Conservation (phyloP, 2,888 invertebrate genomes). For the Thelaira solivaga region DNA sequence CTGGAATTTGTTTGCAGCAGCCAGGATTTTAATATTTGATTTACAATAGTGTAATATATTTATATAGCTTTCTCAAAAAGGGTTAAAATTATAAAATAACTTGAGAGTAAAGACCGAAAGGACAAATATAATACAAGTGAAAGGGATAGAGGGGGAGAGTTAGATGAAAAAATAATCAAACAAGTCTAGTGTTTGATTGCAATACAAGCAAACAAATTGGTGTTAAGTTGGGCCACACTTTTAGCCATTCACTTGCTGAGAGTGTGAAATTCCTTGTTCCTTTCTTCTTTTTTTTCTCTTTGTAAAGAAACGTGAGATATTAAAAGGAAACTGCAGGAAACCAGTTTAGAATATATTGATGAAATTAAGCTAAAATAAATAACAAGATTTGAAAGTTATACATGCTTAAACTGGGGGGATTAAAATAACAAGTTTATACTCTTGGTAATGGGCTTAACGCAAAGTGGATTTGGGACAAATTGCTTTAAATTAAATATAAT, state of each 20-base stretch:
- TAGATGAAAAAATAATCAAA: constrained; percentile 42
- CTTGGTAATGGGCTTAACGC: background rate
- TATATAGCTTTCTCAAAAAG: constrained; percentile 28
- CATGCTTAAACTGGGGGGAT: background rate
- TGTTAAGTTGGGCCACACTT: constrained; percentile 44
- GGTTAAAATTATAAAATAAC: constrained; percentile 35
- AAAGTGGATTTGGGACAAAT: background rate
- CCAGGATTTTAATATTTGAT: constrained; percentile 57
- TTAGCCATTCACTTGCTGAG: background rate
- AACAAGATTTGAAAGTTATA: constrained; percentile 11
- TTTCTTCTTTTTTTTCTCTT: too few species aligned
- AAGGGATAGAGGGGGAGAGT: background rate
- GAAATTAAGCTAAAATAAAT: constrained; percentile 4
- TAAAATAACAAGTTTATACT: constrained; percentile 18
- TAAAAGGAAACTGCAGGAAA: constrained; percentile 26
- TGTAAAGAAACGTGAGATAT: constrained; percentile 53
- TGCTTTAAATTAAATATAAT: background rate
- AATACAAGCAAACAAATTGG: constrained; percentile 59
- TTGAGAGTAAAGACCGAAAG: background rate
- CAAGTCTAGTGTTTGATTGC: constrained; percentile 57
- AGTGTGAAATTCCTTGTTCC: constrained; percentile 21
- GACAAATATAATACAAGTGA: background rate
- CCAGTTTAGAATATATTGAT: constrained; percentile 33
- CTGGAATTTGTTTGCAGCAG: background rate
- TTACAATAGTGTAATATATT: constrained; percentile 41